phyloP scores from a whole-genome alignment of 2,797 vertebrate species.

The Gila robusta region DNA sequence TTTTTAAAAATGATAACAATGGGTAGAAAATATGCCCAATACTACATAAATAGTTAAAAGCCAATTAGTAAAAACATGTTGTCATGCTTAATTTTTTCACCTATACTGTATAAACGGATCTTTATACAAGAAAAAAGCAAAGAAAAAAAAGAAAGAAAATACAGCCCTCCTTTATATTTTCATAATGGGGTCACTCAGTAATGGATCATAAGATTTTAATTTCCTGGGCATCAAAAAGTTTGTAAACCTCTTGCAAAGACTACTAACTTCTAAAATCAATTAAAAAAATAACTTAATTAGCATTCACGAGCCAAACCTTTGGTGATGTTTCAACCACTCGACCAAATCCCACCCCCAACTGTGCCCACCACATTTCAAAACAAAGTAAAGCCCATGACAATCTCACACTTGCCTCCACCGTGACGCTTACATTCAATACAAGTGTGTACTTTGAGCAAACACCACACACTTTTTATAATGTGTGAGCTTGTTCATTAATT shows the following conservation, averaged over 20 bases:
- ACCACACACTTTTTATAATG: background rate
- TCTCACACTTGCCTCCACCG: background rate
- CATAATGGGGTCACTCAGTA: too few relatives aligned
- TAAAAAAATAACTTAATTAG: background rate
- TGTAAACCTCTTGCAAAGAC: background rate
- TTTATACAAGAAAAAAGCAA: background rate
- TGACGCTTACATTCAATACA: background rate
- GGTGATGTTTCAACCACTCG: background rate
- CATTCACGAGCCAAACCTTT: conserved; percentile 6
- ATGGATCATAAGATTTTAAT: background rate
- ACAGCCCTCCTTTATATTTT: background rate
- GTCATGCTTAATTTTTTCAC: background rate
- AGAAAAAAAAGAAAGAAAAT: too few relatives aligned
- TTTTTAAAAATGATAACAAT: background rate
- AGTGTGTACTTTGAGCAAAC: conserved; percentile 22
- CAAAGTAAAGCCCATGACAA: conserved; percentile 15
- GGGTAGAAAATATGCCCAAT: background rate
- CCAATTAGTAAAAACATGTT: background rate
- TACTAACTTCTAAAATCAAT: background rate
- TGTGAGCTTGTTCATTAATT: conserved; percentile 11
- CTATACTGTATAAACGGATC: background rate
- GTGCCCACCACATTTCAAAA: conserved; percentile 5
- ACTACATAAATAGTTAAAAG: background rate
- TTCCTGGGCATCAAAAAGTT: background rate
- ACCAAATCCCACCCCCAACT: conserved; percentile 21